Conservation (phyloP, 2,888 invertebrate species). For the Drosophila anomalata region DNA sequence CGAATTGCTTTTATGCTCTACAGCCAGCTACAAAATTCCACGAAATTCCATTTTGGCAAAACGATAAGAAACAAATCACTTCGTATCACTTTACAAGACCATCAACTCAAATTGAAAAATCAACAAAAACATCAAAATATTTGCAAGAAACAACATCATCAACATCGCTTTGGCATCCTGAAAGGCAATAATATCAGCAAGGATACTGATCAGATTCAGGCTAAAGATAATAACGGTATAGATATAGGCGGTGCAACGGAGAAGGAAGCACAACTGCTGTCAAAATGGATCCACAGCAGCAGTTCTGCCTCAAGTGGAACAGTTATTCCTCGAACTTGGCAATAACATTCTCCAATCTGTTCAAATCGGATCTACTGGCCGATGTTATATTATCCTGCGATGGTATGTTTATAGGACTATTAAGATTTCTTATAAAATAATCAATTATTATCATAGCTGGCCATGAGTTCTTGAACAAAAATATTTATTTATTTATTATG, state of each 20-base stretch:
- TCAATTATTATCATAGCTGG: neutral
- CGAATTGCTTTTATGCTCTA: slow-evolving; percentile 67
- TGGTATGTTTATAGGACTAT: slow-evolving; percentile 86
- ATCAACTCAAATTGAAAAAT: slow-evolving; percentile 5
- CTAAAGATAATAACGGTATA: slow-evolving; percentile 1
- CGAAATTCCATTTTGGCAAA: slow-evolving; percentile 76
- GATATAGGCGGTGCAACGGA: slow-evolving; percentile 28
- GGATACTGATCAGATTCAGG: slow-evolving; percentile 4
- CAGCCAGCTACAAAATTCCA: slow-evolving; percentile 60
- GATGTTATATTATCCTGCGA: slow-evolving; percentile 97
- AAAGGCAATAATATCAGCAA: neutral
- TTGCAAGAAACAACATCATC: slow-evolving; percentile 16
- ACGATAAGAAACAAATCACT: slow-evolving; percentile 46
- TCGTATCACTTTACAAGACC: slow-evolving; percentile 22
- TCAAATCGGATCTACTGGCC: slow-evolving; percentile 96
- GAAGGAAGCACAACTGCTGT: slow-evolving; percentile 24
- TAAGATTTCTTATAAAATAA: neutral
- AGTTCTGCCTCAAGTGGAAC: slow-evolving; percentile 98
- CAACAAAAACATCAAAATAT: slow-evolving; percentile 15
- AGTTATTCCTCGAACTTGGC: slow-evolving; percentile 97
- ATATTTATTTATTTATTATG: neutral
- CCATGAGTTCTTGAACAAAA: neutral
- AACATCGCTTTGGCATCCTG: slow-evolving; percentile 15
- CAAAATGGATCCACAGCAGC: slow-evolving; percentile 95
- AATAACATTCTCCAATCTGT: slow-evolving; percentile 95